Evolutionary conservation across 2,113 vertebrate species (phyloP), one percentile per base, ranked within the genome.

Genomic region (Hydrochoerus hydrochaeris): DNA sequence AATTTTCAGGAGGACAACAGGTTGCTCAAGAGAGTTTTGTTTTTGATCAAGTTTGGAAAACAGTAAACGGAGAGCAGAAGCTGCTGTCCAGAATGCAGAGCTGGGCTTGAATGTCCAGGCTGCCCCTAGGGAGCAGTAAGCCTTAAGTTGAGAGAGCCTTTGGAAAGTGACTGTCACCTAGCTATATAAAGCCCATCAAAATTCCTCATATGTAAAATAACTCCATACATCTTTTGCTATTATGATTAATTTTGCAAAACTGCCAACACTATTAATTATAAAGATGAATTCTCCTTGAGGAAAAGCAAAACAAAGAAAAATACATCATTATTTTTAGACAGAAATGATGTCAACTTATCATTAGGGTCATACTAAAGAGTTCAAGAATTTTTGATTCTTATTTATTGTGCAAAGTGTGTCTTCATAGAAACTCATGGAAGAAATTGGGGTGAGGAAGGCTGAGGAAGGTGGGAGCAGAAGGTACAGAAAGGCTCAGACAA

Each of bases 391-490:
- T 71, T 41, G 28, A 24, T 54, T 57, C 91, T 22, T 41, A 52
- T 46, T 54, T 46, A 71, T 67, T 69, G 26, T 13, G 8, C 32
- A n/a, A 78, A 75, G 58, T 54, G 35, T 26, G 54, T 81, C 19
- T 38, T 3, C 77, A 5, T 67, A 58, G 58, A 12, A 35, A 35
- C 30, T n/a, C 81, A n/a, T 1, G 1, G 7, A 16, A 44, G 63
- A 86, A 22, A 83, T 2, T 2, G 9, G 67, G 24, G 10, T 1
- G 0, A 12, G 2, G 10, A 30, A 7, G 5, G 13, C 24, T 19
- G 49, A 38, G 26, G 38, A 83, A 26, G 24, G 20, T 10, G 0
- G 67, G 3, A 44, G 19, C 41, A 81, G 24, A 52, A 90, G 82
- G 30, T 8, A 0, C 16, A 1, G 41, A 75, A 44, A 46, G 16